phyloP scores from a whole-genome alignment of 23 tunicate genomes.

The Aplidium turbinatum region DNA sequence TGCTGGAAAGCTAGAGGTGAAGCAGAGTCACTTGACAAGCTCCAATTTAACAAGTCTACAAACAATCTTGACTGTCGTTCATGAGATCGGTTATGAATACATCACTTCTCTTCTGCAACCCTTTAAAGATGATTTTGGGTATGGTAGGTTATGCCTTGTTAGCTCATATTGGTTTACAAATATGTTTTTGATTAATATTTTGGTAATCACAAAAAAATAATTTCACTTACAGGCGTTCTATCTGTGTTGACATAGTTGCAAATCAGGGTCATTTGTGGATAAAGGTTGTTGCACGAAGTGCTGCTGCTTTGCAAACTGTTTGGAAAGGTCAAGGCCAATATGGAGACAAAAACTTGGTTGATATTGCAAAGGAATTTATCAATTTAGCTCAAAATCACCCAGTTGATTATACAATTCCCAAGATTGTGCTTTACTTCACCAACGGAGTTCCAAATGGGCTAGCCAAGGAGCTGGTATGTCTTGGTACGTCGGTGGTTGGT shows the following conservation, averaged over 20 bases:
- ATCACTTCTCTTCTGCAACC: slow-evolving; percentile 33
- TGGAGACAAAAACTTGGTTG: slow-evolving; percentile 70
- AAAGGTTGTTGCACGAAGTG: slow-evolving; percentile 75
- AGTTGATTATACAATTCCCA: slow-evolving; percentile 52
- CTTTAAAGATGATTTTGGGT: slow-evolving; percentile 2
- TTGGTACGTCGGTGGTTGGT: slow-evolving; percentile 64
- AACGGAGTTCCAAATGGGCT: slow-evolving; percentile 64
- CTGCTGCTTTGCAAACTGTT: slow-evolving; percentile 40
- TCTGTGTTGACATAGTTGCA: slow-evolving; percentile 78
- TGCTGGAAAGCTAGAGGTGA: slow-evolving; percentile 51
- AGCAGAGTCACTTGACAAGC: slow-evolving; percentile 69
- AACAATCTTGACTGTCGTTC: slow-evolving; percentile 33
- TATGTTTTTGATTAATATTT: too few species aligned
- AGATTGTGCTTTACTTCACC: slow-evolving; percentile 48
- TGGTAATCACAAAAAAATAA: background rate
- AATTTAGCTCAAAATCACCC: slow-evolving; percentile 38
- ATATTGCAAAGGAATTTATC: slow-evolving; percentile 48
- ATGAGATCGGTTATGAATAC: slow-evolving; percentile 4
- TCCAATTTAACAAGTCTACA: slow-evolving; percentile 64
- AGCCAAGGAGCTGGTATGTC: slow-evolving; percentile 22
- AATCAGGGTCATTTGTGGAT: slow-evolving; percentile 59
- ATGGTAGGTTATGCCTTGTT: background rate
- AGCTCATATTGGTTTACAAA: too few species aligned
- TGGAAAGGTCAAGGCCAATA: slow-evolving; percentile 70
- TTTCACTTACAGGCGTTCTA: slow-evolving; percentile 14